phyloP scores from a whole-genome alignment of 2,797 vertebrate genomes.

The Acestrorhynchus altus region DNA sequence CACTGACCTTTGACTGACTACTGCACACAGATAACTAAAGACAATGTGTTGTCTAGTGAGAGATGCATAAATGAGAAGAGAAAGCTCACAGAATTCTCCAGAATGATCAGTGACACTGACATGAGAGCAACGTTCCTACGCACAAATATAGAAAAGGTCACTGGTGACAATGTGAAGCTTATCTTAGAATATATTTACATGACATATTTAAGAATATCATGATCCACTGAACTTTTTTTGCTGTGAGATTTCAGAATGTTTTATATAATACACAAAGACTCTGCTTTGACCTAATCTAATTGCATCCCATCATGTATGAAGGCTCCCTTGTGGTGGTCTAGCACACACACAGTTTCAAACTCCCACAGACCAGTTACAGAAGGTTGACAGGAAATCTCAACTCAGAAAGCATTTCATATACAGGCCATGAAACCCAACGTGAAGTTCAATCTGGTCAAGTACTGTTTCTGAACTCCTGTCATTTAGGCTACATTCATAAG shows the following conservation, averaged over 20 bases:
- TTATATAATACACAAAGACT: neutral
- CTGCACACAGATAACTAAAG: neutral
- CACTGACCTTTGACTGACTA: neutral
- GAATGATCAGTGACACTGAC: neutral
- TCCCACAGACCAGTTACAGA: no score
- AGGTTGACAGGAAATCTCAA: neutral
- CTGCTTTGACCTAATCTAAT: neutral
- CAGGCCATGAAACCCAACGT: neutral
- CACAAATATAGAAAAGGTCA: conserved; percentile 1
- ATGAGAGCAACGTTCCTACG: neutral
- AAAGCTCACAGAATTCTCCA: neutral
- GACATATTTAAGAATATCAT: neutral
- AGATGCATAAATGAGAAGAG: neutral
- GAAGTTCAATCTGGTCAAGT: neutral
- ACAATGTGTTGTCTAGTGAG: neutral
- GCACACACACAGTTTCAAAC: neutral
- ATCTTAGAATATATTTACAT: neutral
- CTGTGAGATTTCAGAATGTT: neutral
- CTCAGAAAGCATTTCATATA: neutral
- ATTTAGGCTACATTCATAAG: no score
- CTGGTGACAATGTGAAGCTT: neutral
- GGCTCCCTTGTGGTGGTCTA: neutral
- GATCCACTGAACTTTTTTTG: neutral
- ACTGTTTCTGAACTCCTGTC: no score
- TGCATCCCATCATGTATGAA: neutral